Conservation (phyloP, 2,888 invertebrate genomes). For the Lissocephala sabroskyi region DNA sequence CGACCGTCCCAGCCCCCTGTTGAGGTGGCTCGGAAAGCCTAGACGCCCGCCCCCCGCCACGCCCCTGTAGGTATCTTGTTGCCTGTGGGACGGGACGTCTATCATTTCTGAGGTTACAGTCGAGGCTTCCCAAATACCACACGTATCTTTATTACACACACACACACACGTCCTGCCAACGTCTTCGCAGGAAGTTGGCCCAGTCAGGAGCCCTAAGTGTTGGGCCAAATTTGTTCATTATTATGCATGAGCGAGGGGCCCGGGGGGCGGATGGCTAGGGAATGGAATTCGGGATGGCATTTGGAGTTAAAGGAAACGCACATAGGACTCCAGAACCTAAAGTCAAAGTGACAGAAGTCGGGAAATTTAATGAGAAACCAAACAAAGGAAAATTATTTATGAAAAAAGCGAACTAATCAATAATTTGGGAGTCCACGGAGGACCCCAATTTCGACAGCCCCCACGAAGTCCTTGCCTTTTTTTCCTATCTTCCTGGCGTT, state of each 20-base stretch:
- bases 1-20: too few species aligned
- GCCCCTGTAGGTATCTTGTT: constrained; percentile 12
- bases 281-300: too few species aligned
- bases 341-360: too few species aligned
- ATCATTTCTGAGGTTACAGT: constrained; percentile 61
- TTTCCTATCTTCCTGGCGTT: constrained; percentile 48
- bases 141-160: constrained; percentile 52
- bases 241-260: background rate
- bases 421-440: too few species aligned
- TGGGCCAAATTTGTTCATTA: constrained; percentile 1
- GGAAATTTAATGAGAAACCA: too few species aligned
- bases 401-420: too few species aligned
- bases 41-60: too few species aligned
- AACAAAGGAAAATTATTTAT: too few species aligned
- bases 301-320: constrained; percentile 10
- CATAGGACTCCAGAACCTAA: too few species aligned
- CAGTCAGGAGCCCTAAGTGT: background rate
- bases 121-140: constrained; percentile 28
- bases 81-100: constrained; percentile 44
- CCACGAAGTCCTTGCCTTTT: too few species aligned
- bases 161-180: background rate
- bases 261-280: too few species aligned
- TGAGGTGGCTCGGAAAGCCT: background rate
- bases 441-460: too few species aligned
- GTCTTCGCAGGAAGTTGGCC: background rate